Percentiles rank a stretch among this genome's conserved stretches.
phyloP scores from a whole-genome alignment of 2,888 invertebrate genomes.

The Erebia aethiops region DNA sequence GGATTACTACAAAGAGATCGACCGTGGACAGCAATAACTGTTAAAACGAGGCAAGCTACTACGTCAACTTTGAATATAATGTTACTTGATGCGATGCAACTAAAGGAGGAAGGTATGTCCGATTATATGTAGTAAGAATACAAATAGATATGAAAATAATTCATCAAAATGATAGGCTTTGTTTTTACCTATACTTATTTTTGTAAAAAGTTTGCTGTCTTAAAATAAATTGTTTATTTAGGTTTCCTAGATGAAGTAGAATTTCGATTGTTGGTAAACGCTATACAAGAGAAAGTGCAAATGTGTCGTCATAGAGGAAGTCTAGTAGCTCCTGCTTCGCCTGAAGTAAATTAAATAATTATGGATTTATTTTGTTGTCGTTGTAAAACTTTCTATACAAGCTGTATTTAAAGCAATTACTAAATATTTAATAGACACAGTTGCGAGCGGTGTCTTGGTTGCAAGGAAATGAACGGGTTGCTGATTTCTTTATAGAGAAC shows the following conservation, averaged over 20 bases:
- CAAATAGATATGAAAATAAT: too few species aligned
- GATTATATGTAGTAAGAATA: too few species aligned
- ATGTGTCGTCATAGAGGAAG: slow-evolving; percentile 71
- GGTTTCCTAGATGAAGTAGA: slow-evolving; percentile 84
- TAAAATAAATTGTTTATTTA: too few species aligned
- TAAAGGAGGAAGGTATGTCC: slow-evolving; percentile 79
- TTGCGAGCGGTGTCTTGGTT: slow-evolving; percentile 73
- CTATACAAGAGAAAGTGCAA: slow-evolving; percentile 82
- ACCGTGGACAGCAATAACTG: slow-evolving; percentile 85
- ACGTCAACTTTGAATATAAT: slow-evolving; percentile 83
- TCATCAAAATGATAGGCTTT: too few species aligned
- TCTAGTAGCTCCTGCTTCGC: slow-evolving; percentile 75
- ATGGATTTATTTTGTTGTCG: background rate
- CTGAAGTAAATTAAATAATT: slow-evolving; percentile 73
- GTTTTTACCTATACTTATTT: background rate
- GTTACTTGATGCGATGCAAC: slow-evolving; percentile 78
- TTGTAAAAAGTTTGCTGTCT: background rate
- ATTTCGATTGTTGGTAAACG: slow-evolving; percentile 72
- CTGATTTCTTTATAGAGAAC: slow-evolving; percentile 71
- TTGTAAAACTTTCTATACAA: background rate
- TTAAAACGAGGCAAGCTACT: slow-evolving; percentile 85
- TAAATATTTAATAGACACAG: slow-evolving; percentile 59
- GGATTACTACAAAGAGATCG: slow-evolving; percentile 82
- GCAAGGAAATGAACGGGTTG: slow-evolving; percentile 71
- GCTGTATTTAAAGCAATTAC: background rate